Percentiles rank a stretch among this genome's conserved stretches.
phyloP scores from a whole-genome alignment of 2,888 invertebrate species.

The Drosophila nr. medialis region DNA sequence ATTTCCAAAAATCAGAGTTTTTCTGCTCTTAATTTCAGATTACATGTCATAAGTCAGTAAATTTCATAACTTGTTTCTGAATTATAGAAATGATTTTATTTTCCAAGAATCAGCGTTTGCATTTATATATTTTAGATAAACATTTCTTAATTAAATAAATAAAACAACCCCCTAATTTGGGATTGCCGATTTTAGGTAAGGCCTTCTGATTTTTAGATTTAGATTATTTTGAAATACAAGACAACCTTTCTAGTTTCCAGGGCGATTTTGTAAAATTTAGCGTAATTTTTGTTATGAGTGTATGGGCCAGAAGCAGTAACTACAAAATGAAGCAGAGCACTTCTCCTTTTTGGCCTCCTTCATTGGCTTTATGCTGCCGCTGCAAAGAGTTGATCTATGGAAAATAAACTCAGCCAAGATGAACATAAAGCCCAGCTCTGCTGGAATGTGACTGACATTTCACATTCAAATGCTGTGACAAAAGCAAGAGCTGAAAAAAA shows the following conservation, averaged over 20 bases:
- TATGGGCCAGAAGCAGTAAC: slow-evolving; percentile 65
- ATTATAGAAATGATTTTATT: not conserved
- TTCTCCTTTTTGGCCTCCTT: slow-evolving; percentile 22
- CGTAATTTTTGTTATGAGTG: not conserved
- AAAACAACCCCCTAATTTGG: too few relatives aligned
- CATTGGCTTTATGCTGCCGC: slow-evolving; percentile 18
- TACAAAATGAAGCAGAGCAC: slow-evolving; percentile 70
- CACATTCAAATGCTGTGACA: slow-evolving; percentile 78
- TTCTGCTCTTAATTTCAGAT: not conserved
- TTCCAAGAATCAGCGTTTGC: not conserved
- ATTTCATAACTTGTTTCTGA: not conserved
- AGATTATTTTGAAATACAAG: not conserved
- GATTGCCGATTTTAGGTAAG: too few relatives aligned
- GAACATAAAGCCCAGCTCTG: slow-evolving; percentile 60
- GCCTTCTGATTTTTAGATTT: too few relatives aligned
- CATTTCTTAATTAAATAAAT: too few relatives aligned
- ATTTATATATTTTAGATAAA: not conserved
- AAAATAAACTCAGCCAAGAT: slow-evolving; percentile 36
- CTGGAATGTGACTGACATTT: slow-evolving; percentile 80
- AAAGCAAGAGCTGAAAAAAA: slow-evolving; percentile 27
- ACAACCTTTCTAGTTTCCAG: not conserved
- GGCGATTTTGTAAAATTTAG: too few relatives aligned
- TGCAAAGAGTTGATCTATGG: slow-evolving; percentile 63
- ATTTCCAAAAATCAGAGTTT: not conserved
- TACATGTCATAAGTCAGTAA: too few relatives aligned